Evolutionary conservation across 2,113 vertebrate genomes (phyloP), one percentile per base, ranked within the genome.

Genomic region (Mohoua ochrocephala): DNA sequence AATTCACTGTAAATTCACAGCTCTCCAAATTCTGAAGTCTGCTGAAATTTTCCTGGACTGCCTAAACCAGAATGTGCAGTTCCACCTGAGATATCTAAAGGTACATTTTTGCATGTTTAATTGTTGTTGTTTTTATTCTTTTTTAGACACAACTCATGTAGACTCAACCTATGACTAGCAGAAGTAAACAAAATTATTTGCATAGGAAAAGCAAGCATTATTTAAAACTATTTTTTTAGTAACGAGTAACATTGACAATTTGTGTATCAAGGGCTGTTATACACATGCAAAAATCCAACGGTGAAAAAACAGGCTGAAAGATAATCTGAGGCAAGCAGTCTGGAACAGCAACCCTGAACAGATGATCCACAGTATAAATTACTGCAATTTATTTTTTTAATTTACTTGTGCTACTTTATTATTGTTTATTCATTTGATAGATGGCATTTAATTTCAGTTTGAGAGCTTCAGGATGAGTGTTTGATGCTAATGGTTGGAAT

Each of bases 351-450:
- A 52, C 52, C 33, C 73, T 30, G 47, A 92, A 60, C 65, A 94
- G 60, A 89, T 78, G 86, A 93, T 81, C 64, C 47, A 26, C 39
- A 5, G 56, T 60, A 91, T 71, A 87, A 95, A 93, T 91, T 71
- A 87, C 73, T 78, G 44, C 9, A 18, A 41, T 92, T 89, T 63
- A 22, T 65, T 89, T 94, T 87, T 94, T 75, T 63, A 64, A 94
- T 94, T 95, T 89, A 76, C 69, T 95, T 53, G 26, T 57, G 77
- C 49, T 82, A 27, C 81, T 94, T 73, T 92, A 79, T 96, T 92
- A 94, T 87, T 97, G 89, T 94, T 95, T 97, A 82, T 95, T 92
- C 74, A 60, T 91, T 94, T 91, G 81, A 91, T 93, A 87, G 84
- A 91, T 96, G 39, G 41, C 65, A 50, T 95, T 95, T 95, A 95